Conservation (phyloP, 2,113 vertebrate species). For the Myiozetetes cayanensis region DNA sequence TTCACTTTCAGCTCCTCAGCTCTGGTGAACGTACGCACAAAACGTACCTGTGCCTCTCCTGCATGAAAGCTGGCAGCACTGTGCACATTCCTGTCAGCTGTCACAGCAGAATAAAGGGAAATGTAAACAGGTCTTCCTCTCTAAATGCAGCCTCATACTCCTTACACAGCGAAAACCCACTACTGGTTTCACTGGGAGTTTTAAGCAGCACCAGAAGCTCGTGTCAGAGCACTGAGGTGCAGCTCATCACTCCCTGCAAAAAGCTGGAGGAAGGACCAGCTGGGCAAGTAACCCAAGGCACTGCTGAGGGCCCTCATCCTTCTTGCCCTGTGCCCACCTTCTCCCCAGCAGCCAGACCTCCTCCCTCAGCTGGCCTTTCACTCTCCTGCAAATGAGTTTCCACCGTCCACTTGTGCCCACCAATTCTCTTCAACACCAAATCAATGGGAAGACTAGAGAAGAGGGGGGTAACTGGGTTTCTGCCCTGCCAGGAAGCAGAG, state of each 20-base stretch:
- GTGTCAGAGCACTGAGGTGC: background rate
- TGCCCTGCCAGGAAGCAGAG: accelerated
- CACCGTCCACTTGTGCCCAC: background rate
- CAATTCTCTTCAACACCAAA: background rate
- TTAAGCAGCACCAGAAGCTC: background rate
- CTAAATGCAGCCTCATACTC: background rate
- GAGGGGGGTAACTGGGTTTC: background rate
- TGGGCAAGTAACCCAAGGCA: background rate
- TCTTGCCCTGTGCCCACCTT: background rate
- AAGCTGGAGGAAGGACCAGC: background rate
- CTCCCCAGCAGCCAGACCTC: background rate
- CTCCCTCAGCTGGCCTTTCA: background rate
- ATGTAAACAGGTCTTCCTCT: constrained; percentile 32
- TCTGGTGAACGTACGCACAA: constrained; percentile 67
- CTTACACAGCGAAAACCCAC: accelerated
- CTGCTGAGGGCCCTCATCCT: background rate
- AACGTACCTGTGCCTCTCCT: constrained; percentile 74
- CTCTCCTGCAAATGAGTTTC: accelerated
- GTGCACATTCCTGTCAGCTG: constrained; percentile 53
- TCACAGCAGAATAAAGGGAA: constrained; percentile 6
- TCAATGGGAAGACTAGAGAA: accelerated
- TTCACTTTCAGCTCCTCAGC: constrained; percentile 81
- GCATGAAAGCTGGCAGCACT: constrained; percentile 73
- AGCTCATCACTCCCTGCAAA: background rate
- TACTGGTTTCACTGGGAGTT: background rate